phyloP scores from a whole-genome alignment of 2,888 invertebrate genomes.

The Acholoe squamosa region DNA sequence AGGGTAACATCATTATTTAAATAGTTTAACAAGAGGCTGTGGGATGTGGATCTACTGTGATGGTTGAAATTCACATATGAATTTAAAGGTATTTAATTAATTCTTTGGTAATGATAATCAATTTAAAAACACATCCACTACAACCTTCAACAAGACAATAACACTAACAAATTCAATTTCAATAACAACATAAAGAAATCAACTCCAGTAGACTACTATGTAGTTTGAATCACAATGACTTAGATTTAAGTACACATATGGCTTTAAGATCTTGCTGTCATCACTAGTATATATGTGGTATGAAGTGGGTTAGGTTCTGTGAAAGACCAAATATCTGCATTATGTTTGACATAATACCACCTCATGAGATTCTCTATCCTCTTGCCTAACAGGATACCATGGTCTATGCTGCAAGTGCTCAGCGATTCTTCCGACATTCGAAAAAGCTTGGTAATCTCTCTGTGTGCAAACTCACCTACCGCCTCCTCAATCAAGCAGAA shows the following conservation, averaged over 20 bases:
- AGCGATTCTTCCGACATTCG: neutral
- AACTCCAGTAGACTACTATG: neutral
- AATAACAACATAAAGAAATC: neutral
- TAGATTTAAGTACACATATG: conserved; percentile 22
- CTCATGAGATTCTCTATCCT: conserved; percentile 18
- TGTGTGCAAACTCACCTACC: neutral
- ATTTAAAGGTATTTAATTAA: too few species aligned
- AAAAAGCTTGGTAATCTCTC: neutral
- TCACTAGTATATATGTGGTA: neutral
- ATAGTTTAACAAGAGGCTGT: too few species aligned
- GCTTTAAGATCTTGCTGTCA: neutral
- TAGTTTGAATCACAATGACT: neutral
- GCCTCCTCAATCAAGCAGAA: neutral
- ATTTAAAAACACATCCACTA: neutral
- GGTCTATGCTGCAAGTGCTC: neutral
- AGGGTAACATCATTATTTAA: too few species aligned
- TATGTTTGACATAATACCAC: conserved; percentile 36
- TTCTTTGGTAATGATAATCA: neutral
- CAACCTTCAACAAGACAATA: too few species aligned
- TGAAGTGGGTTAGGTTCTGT: neutral
- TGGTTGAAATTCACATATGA: neutral
- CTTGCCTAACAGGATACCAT: neutral
- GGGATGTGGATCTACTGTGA: neutral
- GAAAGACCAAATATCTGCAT: conserved; percentile 19
- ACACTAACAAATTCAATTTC: neutral